Evolutionary conservation across 1,140 invertebrate species (phyloP), one percentile per base, ranked within the genome.

Genomic region (Halyomorpha halys): DNA sequence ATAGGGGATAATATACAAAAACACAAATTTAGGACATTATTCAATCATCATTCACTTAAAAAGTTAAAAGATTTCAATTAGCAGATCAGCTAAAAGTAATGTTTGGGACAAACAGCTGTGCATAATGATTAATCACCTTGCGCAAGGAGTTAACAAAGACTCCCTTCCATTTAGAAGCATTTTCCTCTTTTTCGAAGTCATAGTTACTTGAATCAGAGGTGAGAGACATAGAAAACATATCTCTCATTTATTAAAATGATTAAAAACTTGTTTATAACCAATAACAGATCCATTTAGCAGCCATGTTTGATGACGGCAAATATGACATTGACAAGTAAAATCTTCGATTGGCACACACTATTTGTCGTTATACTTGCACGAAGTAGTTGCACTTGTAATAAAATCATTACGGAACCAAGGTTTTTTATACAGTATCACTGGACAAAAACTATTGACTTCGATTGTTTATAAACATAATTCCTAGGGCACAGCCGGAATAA

Each of bases 121-220:
- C 34, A 39, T 39, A 39, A 39, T 39, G 34, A 39, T 23, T 56
- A 56, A 70, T 73, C 76, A 86, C 86, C 83, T 87, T 89, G 70
- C 82, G 82, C 69, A 90, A 76, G 47, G 87, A 85, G 72, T 83
- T 83, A 71, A 89, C 83, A 77, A 94, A 90, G 45, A 94, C 80
- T 68, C 89, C 88, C 73, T 86, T 89, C 91, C 91, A 96, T 82
- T 92, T 91, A 68, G 82, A 80, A 67, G 82, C 81, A 77, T 93
- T 94, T 74, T 93, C 90, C 70, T 86, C 86, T 73, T 88, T 89
- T 72, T 85, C 83, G 76, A 94, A 93, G 78, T 93, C 88, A 78
- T 91, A 93, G 73, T 83, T 83, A 72, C 82, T 81, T 44, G 34
- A 44, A 44, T 60, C 59, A 56, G 79, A 76, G 65, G 76, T 77